Base-by-base conservation (phyloP, 2,113 vertebrate genomes). In the Sylvietta virens region DNA sequence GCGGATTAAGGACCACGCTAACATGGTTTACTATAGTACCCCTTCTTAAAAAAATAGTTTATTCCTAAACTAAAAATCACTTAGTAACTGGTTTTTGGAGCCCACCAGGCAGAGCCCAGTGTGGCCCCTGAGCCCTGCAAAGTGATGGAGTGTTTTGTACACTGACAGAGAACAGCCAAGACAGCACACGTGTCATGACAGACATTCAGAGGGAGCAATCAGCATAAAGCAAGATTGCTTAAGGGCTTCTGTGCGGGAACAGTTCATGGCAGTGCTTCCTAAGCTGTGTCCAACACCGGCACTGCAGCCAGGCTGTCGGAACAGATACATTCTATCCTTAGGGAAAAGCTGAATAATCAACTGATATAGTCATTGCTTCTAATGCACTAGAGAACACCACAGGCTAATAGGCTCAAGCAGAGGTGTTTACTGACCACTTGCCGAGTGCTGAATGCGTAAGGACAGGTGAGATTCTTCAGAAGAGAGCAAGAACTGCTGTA, bases 41-140 rank as follows among this genome's bases (percentile, higher is more conserved):
- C 78, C 81, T 61, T 79, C 79, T 95, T 93, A 93, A 90, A 97
- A 97, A 97, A 95, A 97, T 95, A 95, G 13, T 96, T 97, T 97
- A 92, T 96, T 98, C 82, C 96, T 98, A 95, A 97, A 89, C 92
- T 95, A 57, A 61, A 84, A 89, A 72, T 14, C 92, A 81, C 83
- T 82, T 33, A 60, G 71, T 57, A 88, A 91, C 65, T 13, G 9
- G 33, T 80, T 71, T 45, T 18, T 65, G 83, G 89, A 60, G 80
- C 91, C 58, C 93, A 91, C 62, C 15, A 20, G 92, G 95, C 93
- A 92, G 97, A 96, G 95, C 93, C 79, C 60, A 79, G 95, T 45
- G 23, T 2, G 19, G 39, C 14, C 35, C 30, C 50, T 12, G 93
- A 96, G 96, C 94, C 76, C 77, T 94, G 95, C 77, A 77, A 70